Base-by-base conservation (phyloP, 2,797 vertebrate genomes). In the Simalia tracyae region DNA sequence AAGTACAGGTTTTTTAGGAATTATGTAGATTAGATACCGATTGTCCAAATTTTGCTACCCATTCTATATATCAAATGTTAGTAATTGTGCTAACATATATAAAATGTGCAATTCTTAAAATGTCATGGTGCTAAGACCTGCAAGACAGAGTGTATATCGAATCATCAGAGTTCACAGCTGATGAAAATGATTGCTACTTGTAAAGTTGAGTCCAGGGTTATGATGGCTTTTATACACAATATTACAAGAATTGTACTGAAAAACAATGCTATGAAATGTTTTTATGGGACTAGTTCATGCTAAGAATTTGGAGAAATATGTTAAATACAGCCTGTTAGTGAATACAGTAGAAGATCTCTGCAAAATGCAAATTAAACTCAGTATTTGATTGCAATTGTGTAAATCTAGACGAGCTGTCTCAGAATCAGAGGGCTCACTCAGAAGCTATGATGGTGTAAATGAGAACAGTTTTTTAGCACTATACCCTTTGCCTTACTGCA, bases 351-450 rank as follows among this genome's bases (percentile, higher is more conserved):
- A 84, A 93, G 86, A 11, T 85, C 81, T 91, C 89, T 89, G 85
- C 81, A 93, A 64, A 91, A 68, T 88, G 36, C 91, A 60, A 15
- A n/a, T 87, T 84, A 91, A 89, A 88, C 91, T 76, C 89, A 93
- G 93, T 89, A 89, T 94, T 93, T 86, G 92, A 93, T 46, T 95
- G 92, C 91, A 89, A 42, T 93, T 90, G 68, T n/a, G 54, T 89
- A 92, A 95, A 93, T 87, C 91, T 94, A 64, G 91, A 93, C 61
- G 31, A 93, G 60, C 42, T 81, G 66, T 22, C 4, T 31, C 68
- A 88, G 64, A 94, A 91, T 56, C 85, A 17, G 56, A 81, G 46
- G 72, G 85, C 88, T 91, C 93, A 42, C 87, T 90, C 89, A 64
- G 88, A 90, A 92, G 54, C 86, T 46, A 72, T 84, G 56, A 57